Evolutionary conservation across 2,797 vertebrate species (phyloP).

Genomic region (Argentina silus): DNA sequence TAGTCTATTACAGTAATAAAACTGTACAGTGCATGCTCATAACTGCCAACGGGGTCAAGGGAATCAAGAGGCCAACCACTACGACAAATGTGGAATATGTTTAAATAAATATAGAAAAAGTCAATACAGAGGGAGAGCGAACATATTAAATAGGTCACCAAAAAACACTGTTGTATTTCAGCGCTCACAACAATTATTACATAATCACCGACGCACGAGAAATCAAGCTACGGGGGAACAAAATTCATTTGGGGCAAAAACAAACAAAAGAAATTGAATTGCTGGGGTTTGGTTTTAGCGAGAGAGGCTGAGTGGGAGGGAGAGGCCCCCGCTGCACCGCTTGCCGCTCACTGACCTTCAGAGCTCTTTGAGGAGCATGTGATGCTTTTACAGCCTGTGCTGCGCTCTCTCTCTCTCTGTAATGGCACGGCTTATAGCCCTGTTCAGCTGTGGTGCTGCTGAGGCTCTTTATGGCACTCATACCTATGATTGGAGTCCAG

Average conservation of each 20-base stretch:
- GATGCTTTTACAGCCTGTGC: conserved; percentile 68
- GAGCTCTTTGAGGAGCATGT: conserved; percentile 25
- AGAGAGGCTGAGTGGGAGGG: conserved; percentile 7
- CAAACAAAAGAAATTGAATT: neutral
- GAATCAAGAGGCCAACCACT: conserved; percentile 18
- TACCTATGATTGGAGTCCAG: conserved; percentile 58
- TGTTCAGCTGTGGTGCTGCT: conserved; percentile 57
- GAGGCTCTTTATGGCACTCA: conserved; percentile 66
- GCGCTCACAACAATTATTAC: neutral
- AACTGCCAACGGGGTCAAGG: conserved; percentile 23
- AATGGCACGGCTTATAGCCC: conserved; percentile 66
- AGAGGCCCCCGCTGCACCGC: conserved; percentile 11
- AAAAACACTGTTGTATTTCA: neutral
- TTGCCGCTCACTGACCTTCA: conserved; percentile 35
- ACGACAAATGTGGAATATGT: conserved; percentile 23
- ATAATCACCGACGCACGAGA: neutral
- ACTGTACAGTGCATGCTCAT: conserved; percentile 2
- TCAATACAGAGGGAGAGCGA: neutral
- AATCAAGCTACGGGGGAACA: neutral
- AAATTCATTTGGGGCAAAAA: neutral
- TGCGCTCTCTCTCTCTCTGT: conserved; percentile 40
- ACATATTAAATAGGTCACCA: neutral
- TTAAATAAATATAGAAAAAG: conserved; percentile 12
- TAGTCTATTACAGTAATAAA: conserved; percentile 33
- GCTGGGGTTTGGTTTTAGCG: conserved; percentile 3